Evolutionary conservation across 2,797 vertebrate species (phyloP), one percentile per base, ranked within the genome.

Genomic region (Phylloscopus collybita): DNA sequence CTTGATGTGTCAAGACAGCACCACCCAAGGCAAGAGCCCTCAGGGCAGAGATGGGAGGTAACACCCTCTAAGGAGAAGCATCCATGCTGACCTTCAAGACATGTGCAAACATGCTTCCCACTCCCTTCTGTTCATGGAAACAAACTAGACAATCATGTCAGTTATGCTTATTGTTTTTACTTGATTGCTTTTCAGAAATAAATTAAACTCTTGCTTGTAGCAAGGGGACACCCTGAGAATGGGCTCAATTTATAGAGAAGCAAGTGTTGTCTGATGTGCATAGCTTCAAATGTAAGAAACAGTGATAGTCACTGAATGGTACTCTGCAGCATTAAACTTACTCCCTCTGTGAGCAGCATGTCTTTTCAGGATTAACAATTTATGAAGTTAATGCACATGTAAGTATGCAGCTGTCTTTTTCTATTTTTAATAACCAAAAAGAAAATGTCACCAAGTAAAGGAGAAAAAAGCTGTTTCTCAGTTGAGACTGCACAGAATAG

Each of bases 341-440:
- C 27, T 59, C 75, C 76, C 23, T 65, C 78, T 69, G 89, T 59
- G 90, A 95, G 76, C 80, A 91, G 92, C 86, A 71, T 53, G 69
- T 86, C 81, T 94, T 91, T 49, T 60, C 89, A 91, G 59, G 67
- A 95, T 95, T 92, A 95, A 94, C 76, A 95, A 92, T 95, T 93
- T 86, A 96, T 95, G 92, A 94, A 92, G 71, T 69, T 91, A 95
- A 95, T 91, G 90, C 70, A 95, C 79, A 90, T 92, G 82, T 88
- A 93, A 92, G 73, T 80, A 93, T 94, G 88, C 85, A 95, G 89
- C 85, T 95, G 87, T 95, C 92, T 60, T 88, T 84, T 93, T 96
- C 89, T 88, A 95, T 96, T 95, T 96, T 96, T 95, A 93, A 94
- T 90, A 95, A 80, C 64, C 29, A 83, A 91, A 94, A 93, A 72